A percentile compares a stretch with the other conserved stretches of the same genome.
Conservation (phyloP, 2,888 invertebrate species). For the Ceriagrion tenellum region DNA sequence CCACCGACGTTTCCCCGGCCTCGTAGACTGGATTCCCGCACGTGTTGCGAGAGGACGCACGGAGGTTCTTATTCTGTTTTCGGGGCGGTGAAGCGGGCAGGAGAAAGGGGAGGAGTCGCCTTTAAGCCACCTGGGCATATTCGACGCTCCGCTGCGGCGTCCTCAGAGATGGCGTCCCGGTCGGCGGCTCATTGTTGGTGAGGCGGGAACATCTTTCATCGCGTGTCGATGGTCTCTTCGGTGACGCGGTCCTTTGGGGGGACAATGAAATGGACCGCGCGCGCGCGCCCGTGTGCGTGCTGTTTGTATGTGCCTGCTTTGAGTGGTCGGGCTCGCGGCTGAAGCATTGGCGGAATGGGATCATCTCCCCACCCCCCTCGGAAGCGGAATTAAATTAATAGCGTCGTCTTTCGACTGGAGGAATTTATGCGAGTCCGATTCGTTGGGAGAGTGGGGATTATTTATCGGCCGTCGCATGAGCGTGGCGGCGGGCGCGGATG, state of each 20-base stretch:
- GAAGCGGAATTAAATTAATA: background rate
- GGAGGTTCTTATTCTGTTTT: background rate
- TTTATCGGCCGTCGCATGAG: conserved; percentile 30
- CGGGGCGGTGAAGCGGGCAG: background rate
- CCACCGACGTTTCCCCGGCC: background rate
- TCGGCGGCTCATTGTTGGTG: conserved; percentile 51
- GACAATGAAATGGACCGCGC: background rate
- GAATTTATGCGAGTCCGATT: conserved; percentile 29
- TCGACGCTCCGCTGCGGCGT: conserved; percentile 38
- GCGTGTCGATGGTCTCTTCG: conserved; percentile 44
- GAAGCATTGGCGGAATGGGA: background rate
- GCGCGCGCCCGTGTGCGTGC: no score
- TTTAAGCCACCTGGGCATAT: conserved; percentile 35
- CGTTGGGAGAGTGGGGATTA: background rate
- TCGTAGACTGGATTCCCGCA: conserved; percentile 23
- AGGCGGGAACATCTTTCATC: conserved; percentile 62
- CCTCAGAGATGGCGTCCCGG: conserved; percentile 45
- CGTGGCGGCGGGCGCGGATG: conserved; percentile 45
- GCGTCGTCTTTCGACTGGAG: background rate
- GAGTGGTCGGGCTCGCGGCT: background rate
- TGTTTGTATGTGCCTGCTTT: background rate
- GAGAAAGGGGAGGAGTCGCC: no score
- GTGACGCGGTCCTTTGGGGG: background rate
- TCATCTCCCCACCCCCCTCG: background rate
- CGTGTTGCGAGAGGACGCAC: conserved; percentile 11